phyloP scores from a whole-genome alignment of 2,888 invertebrate genomes.

The Drosophila bunnanda region DNA sequence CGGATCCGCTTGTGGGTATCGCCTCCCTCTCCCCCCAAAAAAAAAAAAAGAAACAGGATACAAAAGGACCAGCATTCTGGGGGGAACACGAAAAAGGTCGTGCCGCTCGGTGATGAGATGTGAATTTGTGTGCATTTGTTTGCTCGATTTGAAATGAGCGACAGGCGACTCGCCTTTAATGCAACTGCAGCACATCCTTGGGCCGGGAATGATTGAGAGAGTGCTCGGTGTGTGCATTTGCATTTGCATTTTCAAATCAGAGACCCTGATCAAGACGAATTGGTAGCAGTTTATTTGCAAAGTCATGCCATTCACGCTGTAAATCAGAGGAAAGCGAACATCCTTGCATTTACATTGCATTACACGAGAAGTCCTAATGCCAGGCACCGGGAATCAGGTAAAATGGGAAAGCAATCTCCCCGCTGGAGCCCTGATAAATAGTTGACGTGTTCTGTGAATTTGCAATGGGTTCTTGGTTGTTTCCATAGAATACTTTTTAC shows the following conservation, averaged over 20 bases:
- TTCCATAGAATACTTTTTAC: neutral
- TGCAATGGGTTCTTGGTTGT: neutral
- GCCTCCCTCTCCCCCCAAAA: no score
- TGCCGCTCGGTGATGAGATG: constrained; percentile 59
- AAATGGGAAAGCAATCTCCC: constrained; percentile 23
- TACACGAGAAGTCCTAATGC: constrained; percentile 19
- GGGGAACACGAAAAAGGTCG: constrained; percentile 69
- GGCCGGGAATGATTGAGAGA: constrained; percentile 31
- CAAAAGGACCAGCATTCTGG: constrained; percentile 7
- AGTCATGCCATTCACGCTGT: constrained; percentile 46
- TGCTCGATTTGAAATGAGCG: constrained; percentile 71
- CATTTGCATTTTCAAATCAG: constrained; percentile 53
- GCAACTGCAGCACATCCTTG: constrained; percentile 38
- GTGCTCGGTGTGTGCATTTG: constrained; percentile 22
- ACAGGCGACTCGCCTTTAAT: constrained; percentile 64
- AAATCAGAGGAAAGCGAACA: constrained; percentile 35
- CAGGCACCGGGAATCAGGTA: constrained; percentile 6
- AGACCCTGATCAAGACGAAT: constrained; percentile 47
- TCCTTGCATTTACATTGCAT: constrained; percentile 30
- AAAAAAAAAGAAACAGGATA: neutral
- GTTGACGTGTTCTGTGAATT: neutral
- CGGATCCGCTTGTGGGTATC: constrained; percentile 24
- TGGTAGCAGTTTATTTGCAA: constrained; percentile 42
- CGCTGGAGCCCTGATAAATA: constrained; percentile 8
- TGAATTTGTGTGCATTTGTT: constrained; percentile 64